Percentiles rank a stretch among this genome's conserved stretches.
Evolutionary conservation across 2,888 invertebrate genomes (phyloP).

Genomic region (Drosophila rubida): DNA sequence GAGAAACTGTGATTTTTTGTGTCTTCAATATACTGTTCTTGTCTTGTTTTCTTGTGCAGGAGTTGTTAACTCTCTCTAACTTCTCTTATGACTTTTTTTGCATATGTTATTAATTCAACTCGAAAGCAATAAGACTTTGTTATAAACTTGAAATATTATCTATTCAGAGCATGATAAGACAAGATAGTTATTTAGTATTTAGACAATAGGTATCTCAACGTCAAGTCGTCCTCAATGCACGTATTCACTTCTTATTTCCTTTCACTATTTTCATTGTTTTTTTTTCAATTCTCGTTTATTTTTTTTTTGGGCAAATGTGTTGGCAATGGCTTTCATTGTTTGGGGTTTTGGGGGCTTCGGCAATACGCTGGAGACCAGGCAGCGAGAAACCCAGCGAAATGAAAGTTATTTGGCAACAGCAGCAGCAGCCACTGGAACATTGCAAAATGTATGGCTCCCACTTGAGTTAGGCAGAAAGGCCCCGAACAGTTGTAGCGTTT

Average conservation of each 20-base stretch:
- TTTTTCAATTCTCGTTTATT: too few species aligned
- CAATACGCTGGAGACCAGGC: slow-evolving; percentile 28
- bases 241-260: not conserved
- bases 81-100: too few species aligned
- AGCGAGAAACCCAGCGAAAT: slow-evolving; percentile 38
- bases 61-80: too few species aligned
- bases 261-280: not conserved
- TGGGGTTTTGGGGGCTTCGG: slow-evolving; percentile 21
- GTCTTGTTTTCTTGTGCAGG: too few species aligned
- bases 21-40: too few species aligned
- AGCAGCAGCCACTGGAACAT: slow-evolving; percentile 36
- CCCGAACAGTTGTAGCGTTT: slow-evolving; percentile 40
- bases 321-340: slow-evolving; percentile 61
- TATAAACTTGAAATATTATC: too few species aligned
- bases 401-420: slow-evolving; percentile 45
- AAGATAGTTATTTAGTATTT: not conserved
- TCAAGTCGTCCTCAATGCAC: not conserved
- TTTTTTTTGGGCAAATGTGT: slow-evolving; percentile 42
- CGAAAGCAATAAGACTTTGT: too few species aligned
- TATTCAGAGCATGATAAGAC: too few species aligned
- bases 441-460: slow-evolving; percentile 75
- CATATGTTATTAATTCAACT: too few species aligned
- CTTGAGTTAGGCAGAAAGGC: slow-evolving; percentile 56
- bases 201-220: not conserved
- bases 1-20: too few species aligned